phyloP scores from a whole-genome alignment of 2,888 invertebrate genomes.

The Dendrolimus houi region DNA sequence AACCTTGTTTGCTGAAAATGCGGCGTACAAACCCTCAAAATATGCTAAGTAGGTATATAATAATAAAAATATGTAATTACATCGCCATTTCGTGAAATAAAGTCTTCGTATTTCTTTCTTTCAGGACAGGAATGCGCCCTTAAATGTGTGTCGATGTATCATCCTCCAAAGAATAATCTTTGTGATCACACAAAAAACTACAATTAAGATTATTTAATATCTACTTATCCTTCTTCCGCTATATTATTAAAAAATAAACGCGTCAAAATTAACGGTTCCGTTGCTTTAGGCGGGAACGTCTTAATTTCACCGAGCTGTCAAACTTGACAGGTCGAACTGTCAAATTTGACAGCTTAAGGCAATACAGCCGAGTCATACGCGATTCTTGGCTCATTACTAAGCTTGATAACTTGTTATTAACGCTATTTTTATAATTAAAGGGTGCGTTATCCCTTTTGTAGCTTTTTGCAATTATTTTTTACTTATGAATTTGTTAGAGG shows the following conservation, averaged over 20 bases:
- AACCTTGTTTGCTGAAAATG: too few relatives aligned
- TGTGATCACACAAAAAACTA: neutral
- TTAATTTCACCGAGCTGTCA: constrained; percentile 52
- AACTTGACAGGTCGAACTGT: constrained; percentile 38
- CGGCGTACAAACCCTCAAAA: too few relatives aligned
- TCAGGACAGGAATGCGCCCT: too few relatives aligned
- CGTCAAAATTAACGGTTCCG: constrained; percentile 62
- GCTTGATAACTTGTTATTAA: constrained; percentile 55
- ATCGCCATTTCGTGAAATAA: too few relatives aligned
- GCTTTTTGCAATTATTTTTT: constrained; percentile 21
- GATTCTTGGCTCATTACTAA: constrained; percentile 39
- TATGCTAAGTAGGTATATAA: too few relatives aligned
- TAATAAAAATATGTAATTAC: too few relatives aligned
- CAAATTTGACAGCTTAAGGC: constrained; percentile 38
- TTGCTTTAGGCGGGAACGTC: constrained; percentile 41
- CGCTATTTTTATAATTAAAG: constrained; percentile 48
- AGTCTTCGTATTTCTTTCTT: too few relatives aligned
- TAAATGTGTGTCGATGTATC: too few relatives aligned
- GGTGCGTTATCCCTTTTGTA: constrained; percentile 10
- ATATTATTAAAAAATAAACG: constrained; percentile 60
- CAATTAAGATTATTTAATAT: constrained; percentile 15
- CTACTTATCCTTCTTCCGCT: constrained; percentile 23
- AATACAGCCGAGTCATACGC: constrained; percentile 49
- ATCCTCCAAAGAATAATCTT: too few relatives aligned
- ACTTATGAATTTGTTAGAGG: too few relatives aligned